Conservation (phyloP, 2,113 vertebrate species). For the Apodemus sylvaticus region DNA sequence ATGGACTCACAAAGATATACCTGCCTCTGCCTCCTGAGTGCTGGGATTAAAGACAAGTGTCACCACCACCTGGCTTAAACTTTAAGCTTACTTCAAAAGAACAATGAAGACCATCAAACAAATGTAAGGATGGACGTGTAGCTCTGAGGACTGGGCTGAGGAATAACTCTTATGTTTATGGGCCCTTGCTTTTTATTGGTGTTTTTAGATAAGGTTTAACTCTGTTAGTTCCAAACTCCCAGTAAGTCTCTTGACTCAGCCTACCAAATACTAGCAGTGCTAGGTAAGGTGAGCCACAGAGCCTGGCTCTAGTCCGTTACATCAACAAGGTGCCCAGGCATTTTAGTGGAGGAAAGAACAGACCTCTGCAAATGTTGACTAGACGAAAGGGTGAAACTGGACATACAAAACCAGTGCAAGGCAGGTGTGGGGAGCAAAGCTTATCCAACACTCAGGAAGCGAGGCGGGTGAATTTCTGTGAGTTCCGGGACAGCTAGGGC, state of each 20-base stretch:
- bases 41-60: not conserved
- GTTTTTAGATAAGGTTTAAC: not conserved
- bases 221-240: not conserved
- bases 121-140: not conserved
- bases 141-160: not conserved
- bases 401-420: not conserved
- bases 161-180: conserved; percentile 3
- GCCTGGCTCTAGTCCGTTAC: not conserved
- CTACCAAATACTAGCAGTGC: not conserved
- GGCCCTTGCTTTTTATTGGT: not conserved
- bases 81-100: not conserved
- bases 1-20: too few relatives aligned
- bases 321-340: not conserved
- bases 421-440: not conserved
- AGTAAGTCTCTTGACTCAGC: not conserved
- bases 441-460: not conserved
- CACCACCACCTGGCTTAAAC: too few relatives aligned
- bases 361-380: not conserved
- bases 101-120: not conserved
- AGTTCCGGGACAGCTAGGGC: not conserved
- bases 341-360: not conserved
- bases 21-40: not conserved
- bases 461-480: not conserved
- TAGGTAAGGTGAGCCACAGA: not conserved
- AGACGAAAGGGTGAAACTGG: conserved; percentile 3